Evolutionary conservation across 53 echinoderm and acorn worm species (phyloP).

Genomic region (Holothuria leucospilota): DNA sequence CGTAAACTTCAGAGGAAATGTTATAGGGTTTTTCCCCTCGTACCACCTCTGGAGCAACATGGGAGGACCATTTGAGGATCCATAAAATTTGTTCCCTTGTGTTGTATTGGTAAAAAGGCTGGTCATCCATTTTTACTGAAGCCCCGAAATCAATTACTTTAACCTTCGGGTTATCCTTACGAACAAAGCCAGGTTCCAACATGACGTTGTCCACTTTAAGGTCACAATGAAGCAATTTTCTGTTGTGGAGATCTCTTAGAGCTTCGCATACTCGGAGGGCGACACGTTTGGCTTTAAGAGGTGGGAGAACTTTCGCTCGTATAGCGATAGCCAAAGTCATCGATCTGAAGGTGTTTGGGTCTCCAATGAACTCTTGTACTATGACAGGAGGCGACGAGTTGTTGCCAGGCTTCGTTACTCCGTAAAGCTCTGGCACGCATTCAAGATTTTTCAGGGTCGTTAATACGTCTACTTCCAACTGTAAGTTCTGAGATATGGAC

Average conservation of each 20-base stretch:
- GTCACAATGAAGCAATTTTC: conserved; percentile 9
- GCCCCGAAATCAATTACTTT: conserved; percentile 21
- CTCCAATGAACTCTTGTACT: conserved; percentile 32
- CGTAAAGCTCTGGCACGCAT: conserved; percentile 8
- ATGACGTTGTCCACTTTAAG: conserved; percentile 21
- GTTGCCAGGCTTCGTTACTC: neutral
- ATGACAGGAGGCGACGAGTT: neutral
- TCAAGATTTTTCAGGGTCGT: neutral
- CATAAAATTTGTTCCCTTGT: neutral
- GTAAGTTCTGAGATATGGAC: neutral
- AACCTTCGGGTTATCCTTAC: neutral
- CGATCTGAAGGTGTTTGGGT: neutral
- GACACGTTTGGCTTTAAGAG: neutral
- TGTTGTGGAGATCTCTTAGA: neutral
- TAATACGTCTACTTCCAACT: neutral
- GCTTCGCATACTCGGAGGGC: neutral
- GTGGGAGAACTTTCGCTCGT: neutral
- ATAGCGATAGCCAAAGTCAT: conserved; percentile 6
- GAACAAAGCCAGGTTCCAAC: neutral
- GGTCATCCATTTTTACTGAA: neutral
- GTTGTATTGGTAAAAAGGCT: neutral
- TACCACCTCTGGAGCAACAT: conserved; percentile 16
- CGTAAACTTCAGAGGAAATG: neutral
- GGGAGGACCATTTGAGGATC: neutral
- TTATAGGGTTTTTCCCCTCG: neutral